Conservation (phyloP, 2,797 vertebrate species). For the Hemitrygon akajei region DNA sequence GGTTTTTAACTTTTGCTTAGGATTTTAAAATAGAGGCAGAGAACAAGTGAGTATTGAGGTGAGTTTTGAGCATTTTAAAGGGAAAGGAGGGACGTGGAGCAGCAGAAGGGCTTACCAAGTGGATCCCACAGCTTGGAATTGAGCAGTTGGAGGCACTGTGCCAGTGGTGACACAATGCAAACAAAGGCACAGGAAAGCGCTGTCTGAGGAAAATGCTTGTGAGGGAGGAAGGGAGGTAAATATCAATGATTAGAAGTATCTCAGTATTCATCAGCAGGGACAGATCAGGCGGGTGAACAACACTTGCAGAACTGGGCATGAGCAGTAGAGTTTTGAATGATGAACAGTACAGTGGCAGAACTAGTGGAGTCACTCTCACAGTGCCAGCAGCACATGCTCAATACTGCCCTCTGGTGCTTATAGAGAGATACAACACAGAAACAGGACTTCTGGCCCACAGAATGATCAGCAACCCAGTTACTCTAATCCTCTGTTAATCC, state of each 20-base stretch:
- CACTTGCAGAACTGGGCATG: neutral
- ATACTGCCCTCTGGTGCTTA: no score
- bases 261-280: neutral
- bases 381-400: no score
- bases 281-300: neutral
- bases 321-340: neutral
- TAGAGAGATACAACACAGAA: no score
- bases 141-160: neutral
- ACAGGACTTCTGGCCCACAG: no score
- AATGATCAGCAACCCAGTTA: no score
- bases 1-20: neutral
- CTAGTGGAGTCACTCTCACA: no score
- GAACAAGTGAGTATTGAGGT: no score
- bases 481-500: no score
- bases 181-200: neutral
- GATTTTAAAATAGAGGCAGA: no score
- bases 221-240: neutral
- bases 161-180: neutral
- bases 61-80: neutral
- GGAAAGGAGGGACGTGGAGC: neutral
- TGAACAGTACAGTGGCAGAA: no score
- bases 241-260: no score
- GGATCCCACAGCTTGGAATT: neutral
- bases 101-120: neutral
- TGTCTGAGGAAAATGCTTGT: neutral